phyloP scores from a whole-genome alignment of 1,140 invertebrate genomes.

The Cryptotermes secundus region DNA sequence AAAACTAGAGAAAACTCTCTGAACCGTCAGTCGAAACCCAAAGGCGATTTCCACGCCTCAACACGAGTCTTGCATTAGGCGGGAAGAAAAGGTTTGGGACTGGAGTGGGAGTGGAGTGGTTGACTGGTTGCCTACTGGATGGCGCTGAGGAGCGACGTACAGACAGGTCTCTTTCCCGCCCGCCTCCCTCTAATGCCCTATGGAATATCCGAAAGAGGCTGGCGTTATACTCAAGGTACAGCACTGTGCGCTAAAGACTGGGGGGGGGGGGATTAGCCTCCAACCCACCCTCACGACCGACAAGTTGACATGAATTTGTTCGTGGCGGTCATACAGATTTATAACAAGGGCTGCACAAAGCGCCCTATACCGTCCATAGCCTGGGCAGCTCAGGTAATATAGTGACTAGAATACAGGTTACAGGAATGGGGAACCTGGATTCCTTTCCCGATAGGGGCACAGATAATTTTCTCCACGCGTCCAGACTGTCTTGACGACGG shows the following conservation, averaged over 20 bases:
- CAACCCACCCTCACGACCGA: background rate
- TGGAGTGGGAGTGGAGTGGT: background rate
- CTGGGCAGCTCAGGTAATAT: too few species aligned
- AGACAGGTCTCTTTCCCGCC: background rate
- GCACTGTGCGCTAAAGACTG: background rate
- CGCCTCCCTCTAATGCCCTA: background rate
- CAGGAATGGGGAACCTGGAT: too few species aligned
- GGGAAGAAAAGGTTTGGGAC: slow-evolving; percentile 22
- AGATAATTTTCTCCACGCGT: too few species aligned
- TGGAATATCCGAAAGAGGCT: background rate
- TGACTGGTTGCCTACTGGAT: background rate
- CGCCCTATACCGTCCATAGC: too few species aligned
- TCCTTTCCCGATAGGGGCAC: too few species aligned
- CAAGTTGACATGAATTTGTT: slow-evolving; percentile 9
- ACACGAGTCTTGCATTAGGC: slow-evolving; percentile 26
- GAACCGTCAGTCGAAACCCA: background rate
- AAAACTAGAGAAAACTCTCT: slow-evolving; percentile 1
- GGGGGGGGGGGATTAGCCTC: background rate
- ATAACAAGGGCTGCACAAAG: slow-evolving; percentile 2
- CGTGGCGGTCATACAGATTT: background rate
- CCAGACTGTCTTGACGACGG: too few species aligned
- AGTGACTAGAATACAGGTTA: too few species aligned
- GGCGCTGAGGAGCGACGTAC: too few species aligned
- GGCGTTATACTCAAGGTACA: background rate
- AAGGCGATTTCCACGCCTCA: slow-evolving; percentile 30